These are phyloP conservation scores for Valencia hispanica DNA, from an alignment of 2,797 vertebrate genomes.

Conservation along the genomic window DNA sequence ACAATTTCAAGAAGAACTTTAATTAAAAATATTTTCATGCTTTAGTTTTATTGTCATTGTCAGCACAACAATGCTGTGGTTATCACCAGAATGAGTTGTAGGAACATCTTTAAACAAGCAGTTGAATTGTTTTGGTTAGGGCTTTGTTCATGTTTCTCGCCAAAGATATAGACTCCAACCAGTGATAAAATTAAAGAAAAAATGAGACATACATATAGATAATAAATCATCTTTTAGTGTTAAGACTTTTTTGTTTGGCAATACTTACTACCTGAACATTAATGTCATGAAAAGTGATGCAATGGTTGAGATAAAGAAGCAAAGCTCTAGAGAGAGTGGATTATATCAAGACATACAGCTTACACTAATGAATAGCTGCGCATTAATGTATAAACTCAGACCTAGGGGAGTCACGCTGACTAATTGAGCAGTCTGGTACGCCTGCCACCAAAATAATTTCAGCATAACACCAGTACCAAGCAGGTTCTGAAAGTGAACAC, in stretches of 20 bases:
- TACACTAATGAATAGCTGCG: slow-evolving; percentile 56
- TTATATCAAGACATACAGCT: slow-evolving; percentile 57
- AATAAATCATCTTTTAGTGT: slow-evolving; percentile 33
- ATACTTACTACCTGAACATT: slow-evolving; percentile 53
- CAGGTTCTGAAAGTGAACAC: neutral
- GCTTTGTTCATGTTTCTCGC: slow-evolving; percentile 1
- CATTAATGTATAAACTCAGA: slow-evolving; percentile 56
- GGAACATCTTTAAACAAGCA: slow-evolving; percentile 3
- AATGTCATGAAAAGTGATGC: slow-evolving; percentile 39
- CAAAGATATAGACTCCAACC: slow-evolving; percentile 21
- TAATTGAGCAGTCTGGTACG: slow-evolving; percentile 39
- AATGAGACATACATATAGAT: slow-evolving; percentile 11
- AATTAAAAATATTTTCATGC: slow-evolving; percentile 35
- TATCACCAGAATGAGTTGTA: slow-evolving; percentile 9
- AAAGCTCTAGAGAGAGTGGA: slow-evolving; percentile 46
- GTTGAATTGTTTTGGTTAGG: neutral
- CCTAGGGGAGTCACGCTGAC: slow-evolving; percentile 40
- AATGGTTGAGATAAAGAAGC: slow-evolving; percentile 29
- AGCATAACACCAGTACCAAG: neutral
- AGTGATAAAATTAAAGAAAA: neutral
- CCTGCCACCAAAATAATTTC: slow-evolving; percentile 20
- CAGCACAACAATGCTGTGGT: slow-evolving; percentile 9
- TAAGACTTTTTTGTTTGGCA: slow-evolving; percentile 42
- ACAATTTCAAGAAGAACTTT: slow-evolving; percentile 17
- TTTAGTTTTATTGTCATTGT: slow-evolving; percentile 9